phyloP scores from a whole-genome alignment of 2,888 invertebrate genomes.

The Eristalis intricaria region DNA sequence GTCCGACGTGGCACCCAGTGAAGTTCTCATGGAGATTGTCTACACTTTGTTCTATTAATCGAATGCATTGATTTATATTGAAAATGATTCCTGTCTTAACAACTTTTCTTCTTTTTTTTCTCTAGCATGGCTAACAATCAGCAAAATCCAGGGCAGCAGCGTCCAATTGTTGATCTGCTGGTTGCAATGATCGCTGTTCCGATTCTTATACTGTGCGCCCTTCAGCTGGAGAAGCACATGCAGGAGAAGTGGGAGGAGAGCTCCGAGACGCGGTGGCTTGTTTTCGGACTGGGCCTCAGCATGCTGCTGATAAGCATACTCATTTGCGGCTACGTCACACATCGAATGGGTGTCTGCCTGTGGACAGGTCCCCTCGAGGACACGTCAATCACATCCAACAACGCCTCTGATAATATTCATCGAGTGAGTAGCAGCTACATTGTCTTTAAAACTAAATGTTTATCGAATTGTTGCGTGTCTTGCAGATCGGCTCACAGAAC shows the following conservation, averaged over 20 bases:
- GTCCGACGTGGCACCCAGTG: not conserved
- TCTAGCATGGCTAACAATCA: constrained; percentile 79
- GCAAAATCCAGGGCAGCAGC: constrained; percentile 76
- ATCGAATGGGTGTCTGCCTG: constrained; percentile 81
- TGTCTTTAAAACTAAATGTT: not conserved
- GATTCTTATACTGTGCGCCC: constrained; percentile 80
- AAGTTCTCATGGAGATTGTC: not conserved
- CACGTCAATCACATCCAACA: constrained; percentile 70
- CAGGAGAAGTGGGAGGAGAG: constrained; percentile 79
- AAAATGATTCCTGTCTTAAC: not conserved
- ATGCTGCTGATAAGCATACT: constrained; percentile 80
- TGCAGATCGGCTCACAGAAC: constrained; percentile 80
- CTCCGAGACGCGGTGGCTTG: constrained; percentile 80
- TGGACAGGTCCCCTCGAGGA: constrained; percentile 81
- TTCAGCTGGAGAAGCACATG: constrained; percentile 81
- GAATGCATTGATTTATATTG: not conserved
- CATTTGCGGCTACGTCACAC: constrained; percentile 81
- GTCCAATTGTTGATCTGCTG: constrained; percentile 80
- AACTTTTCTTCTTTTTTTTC: constrained; percentile 25
- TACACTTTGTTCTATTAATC: not conserved
- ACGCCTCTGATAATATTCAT: constrained; percentile 73
- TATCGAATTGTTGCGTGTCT: not conserved
- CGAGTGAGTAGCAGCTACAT: constrained; percentile 74
- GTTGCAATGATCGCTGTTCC: constrained; percentile 81
- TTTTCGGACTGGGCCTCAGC: constrained; percentile 81